Conservation (phyloP, 2,113 vertebrate genomes). For the Microtus ochrogaster region DNA sequence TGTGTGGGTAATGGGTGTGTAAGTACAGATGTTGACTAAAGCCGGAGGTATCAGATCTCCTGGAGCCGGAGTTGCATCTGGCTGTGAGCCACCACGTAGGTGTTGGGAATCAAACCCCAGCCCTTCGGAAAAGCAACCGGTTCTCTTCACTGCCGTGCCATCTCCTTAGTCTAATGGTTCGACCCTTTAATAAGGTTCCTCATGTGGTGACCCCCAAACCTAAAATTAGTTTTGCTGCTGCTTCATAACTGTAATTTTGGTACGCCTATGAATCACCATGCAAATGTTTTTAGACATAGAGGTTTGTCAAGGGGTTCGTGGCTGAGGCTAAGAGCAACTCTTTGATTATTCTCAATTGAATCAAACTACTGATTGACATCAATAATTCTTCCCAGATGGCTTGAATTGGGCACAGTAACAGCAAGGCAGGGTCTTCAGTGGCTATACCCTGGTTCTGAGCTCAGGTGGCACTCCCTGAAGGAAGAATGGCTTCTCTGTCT, state of each 20-base stretch:
- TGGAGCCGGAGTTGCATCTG: not conserved
- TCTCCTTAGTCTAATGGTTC: not conserved
- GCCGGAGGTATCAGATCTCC: not conserved
- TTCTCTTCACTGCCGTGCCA: not conserved
- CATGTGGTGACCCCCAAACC: not conserved
- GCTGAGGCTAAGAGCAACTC: not conserved
- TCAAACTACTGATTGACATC: not conserved
- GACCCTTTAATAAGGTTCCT: not conserved
- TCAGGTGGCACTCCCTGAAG: too few relatives aligned
- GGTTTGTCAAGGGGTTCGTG: not conserved
- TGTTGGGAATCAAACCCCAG: not conserved
- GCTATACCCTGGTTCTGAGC: not conserved
- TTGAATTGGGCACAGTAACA: rapidly evolving
- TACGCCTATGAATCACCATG: not conserved
- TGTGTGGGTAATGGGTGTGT: not conserved
- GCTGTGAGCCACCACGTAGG: not conserved
- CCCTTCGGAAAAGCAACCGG: not conserved
- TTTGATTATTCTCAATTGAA: not conserved
- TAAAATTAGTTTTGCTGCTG: not conserved
- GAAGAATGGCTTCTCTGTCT: not conserved
- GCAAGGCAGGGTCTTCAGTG: not conserved
- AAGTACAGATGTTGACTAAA: not conserved
- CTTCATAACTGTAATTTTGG: not conserved
- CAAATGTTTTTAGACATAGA: not conserved
- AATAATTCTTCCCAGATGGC: not conserved